Percentiles rank a stretch among this genome's conserved stretches.
Conservation (phyloP, 2,888 invertebrate species). For the Cantharis lateralis region DNA sequence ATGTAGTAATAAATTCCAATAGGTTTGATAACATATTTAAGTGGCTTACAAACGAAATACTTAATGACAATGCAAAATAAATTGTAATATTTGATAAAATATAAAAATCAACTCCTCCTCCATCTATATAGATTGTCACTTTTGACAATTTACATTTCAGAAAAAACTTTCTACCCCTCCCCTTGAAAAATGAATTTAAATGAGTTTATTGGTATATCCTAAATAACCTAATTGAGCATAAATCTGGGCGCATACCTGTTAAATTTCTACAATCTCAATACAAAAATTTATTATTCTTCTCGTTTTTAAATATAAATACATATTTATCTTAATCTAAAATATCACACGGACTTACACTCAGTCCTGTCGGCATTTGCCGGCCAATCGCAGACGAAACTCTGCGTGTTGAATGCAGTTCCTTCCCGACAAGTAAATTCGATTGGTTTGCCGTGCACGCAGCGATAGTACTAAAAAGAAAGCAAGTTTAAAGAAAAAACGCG, state of each 20-base stretch:
- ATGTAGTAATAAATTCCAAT: too few species aligned
- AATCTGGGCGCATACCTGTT: background rate
- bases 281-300: background rate
- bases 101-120: too few species aligned
- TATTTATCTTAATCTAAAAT: background rate
- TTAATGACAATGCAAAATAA: too few species aligned
- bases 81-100: too few species aligned
- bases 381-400: constrained; percentile 80
- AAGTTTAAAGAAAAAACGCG: background rate
- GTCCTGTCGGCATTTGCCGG: constrained; percentile 70
- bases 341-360: constrained; percentile 55
- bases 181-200: too few species aligned
- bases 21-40: too few species aligned
- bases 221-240: too few species aligned
- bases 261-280: background rate
- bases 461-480: constrained; percentile 70
- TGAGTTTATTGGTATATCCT: too few species aligned
- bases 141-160: too few species aligned
- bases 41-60: too few species aligned
- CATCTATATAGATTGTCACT: too few species aligned
- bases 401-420: constrained; percentile 76
- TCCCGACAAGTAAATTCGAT: constrained; percentile 73
- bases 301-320: background rate
- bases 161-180: too few species aligned
- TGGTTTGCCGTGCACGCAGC: constrained; percentile 80